Evolutionary conservation across 2,113 vertebrate genomes (phyloP).

Genomic region (Hystrix brachyura): DNA sequence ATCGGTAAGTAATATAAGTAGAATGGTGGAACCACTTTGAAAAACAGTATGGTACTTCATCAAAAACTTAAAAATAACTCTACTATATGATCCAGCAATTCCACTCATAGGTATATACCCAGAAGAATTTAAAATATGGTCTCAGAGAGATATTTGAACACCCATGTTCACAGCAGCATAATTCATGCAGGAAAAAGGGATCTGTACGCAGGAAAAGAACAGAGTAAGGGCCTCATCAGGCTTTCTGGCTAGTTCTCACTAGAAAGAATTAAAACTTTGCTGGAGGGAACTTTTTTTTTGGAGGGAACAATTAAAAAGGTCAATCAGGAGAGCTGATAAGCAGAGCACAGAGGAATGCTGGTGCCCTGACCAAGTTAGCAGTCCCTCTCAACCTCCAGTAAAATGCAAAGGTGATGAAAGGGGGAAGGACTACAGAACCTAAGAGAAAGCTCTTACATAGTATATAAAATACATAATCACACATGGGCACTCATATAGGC

Average conservation of each 20-base stretch:
- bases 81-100: not conserved
- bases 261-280: not conserved
- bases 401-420: not conserved
- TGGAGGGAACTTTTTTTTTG: not conserved
- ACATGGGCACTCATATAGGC: not conserved
- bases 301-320: not conserved
- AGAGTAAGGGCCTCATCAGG: not conserved
- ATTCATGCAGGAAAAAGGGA: not conserved
- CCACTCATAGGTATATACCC: not conserved
- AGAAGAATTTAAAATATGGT: not conserved
- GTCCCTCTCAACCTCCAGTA: not conserved
- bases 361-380: not conserved
- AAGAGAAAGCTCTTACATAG: not conserved
- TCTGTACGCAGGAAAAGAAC: not conserved
- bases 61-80: not conserved
- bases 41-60: not conserved
- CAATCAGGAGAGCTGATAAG: not conserved
- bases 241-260: not conserved
- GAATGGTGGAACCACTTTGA: not conserved
- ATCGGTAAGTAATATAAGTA: not conserved
- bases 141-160: not conserved
- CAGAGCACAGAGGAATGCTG: not conserved
- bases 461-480: not conserved
- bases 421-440: not conserved
- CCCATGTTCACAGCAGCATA: not conserved